phyloP scores from a whole-genome alignment of 1,140 invertebrate species.

The Acyrthosiphon pisum region DNA sequence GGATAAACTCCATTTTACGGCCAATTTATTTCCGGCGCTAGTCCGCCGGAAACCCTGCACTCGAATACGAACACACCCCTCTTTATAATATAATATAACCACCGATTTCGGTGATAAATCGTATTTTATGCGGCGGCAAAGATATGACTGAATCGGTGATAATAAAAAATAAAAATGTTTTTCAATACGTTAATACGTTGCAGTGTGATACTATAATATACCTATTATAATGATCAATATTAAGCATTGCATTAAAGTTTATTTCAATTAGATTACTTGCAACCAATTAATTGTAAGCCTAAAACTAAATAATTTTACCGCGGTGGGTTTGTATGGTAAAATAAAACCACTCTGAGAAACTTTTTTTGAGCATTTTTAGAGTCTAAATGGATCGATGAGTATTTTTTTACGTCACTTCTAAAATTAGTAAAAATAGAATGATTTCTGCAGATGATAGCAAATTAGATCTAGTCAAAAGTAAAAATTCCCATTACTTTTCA shows the following conservation, averaged over 20 bases:
- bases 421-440: not conserved
- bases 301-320: not conserved
- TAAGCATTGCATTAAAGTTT: not conserved
- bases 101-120: not conserved
- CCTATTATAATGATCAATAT: not conserved
- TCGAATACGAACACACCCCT: not conserved
- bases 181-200: not conserved
- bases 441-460: not conserved
- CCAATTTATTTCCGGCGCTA: constrained; percentile 49
- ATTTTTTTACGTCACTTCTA: not conserved
- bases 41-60: not conserved
- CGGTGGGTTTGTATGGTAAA: not conserved
- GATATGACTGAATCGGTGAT: not conserved
- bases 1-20: constrained; percentile 52
- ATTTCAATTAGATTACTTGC: not conserved
- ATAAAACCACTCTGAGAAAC: not conserved
- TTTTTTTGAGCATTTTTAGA: not conserved
- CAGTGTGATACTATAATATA: not conserved
- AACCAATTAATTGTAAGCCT: not conserved
- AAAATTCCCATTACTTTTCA: not conserved
- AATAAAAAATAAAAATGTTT: not conserved
- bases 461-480: not conserved
- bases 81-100: not conserved
- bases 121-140: not conserved
- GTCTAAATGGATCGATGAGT: not conserved